Conservation (phyloP, 2,113 vertebrate species). For the Ictalurus punctatus region DNA sequence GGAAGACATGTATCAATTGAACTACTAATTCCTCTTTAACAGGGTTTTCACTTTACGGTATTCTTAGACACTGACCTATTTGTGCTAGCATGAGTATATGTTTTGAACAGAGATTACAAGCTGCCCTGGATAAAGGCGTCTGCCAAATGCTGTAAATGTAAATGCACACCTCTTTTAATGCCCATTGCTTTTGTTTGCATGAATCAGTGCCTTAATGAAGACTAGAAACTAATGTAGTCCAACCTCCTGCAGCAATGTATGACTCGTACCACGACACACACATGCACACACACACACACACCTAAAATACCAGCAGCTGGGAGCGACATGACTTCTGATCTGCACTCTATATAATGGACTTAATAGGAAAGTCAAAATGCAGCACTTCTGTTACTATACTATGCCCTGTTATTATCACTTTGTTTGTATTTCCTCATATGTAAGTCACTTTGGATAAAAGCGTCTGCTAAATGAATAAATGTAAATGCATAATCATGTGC, state of each 20-base stretch:
- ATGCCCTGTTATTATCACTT: no score
- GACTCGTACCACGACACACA: slow-evolving; percentile 19
- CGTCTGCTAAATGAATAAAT: no score
- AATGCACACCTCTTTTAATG: not conserved
- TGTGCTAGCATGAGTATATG: not conserved
- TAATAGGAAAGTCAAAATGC: slow-evolving; percentile 13
- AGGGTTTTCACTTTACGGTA: not conserved
- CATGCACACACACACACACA: slow-evolving; percentile 7
- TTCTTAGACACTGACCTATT: not conserved
- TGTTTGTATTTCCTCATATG: no score
- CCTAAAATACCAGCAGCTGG: slow-evolving; percentile 26
- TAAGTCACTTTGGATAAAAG: no score
- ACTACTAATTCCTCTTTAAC: not conserved
- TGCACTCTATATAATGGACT: slow-evolving; percentile 28
- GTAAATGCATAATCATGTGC: not conserved
- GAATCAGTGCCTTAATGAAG: slow-evolving; percentile 29
- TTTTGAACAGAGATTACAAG: slow-evolving; percentile 1
- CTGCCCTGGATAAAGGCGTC: not conserved
- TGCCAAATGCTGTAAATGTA: not conserved
- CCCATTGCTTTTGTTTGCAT: not conserved
- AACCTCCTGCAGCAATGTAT: slow-evolving; percentile 31
- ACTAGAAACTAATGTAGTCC: slow-evolving; percentile 2
- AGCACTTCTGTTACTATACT: not conserved
- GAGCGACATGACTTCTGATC: slow-evolving; percentile 5
- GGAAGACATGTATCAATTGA: not conserved